These are phyloP conservation scores for Anguilla obscura DNA, from an alignment of 2,797 vertebrate genomes.

Conservation along the genomic window DNA sequence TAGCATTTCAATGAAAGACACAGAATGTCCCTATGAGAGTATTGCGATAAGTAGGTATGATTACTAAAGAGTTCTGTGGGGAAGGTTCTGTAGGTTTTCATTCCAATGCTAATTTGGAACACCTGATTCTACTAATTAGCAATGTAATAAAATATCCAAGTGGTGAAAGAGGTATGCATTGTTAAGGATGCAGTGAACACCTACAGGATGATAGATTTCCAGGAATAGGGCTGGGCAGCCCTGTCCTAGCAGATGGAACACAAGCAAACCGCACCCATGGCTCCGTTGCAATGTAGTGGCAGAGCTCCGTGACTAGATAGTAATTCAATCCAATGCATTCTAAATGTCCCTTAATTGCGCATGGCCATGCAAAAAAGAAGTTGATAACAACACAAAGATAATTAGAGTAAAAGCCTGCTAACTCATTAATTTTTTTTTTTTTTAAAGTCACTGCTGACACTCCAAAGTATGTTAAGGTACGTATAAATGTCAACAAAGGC, in stretches of 20 bases:
- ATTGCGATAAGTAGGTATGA: conserved; percentile 10
- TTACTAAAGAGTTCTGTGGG: conserved; percentile 30
- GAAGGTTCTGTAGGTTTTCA: not conserved
- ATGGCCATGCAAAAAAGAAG: not conserved
- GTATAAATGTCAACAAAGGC: not conserved
- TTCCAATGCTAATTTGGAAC: too few species aligned
- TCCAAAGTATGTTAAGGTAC: not conserved
- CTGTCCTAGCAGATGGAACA: too few species aligned
- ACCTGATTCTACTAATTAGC: too few species aligned
- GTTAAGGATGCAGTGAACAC: too few species aligned
- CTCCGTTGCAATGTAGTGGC: not conserved
- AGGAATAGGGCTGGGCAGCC: too few species aligned
- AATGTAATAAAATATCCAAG: too few species aligned
- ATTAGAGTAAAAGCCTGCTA: not conserved
- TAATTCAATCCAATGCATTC: not conserved
- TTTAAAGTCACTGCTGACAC: not conserved
- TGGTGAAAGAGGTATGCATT: too few species aligned
- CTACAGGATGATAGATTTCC: too few species aligned
- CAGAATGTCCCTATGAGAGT: conserved; percentile 25
- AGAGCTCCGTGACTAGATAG: not conserved
- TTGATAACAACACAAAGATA: not conserved
- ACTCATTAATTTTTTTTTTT: too few species aligned
- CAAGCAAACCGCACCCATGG: too few species aligned
- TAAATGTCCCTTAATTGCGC: not conserved
- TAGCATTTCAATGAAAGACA: not conserved